These are phyloP conservation scores for Oceanites oceanicus DNA, from an alignment of 2,113 vertebrate species.

Conservation along the genomic window DNA sequence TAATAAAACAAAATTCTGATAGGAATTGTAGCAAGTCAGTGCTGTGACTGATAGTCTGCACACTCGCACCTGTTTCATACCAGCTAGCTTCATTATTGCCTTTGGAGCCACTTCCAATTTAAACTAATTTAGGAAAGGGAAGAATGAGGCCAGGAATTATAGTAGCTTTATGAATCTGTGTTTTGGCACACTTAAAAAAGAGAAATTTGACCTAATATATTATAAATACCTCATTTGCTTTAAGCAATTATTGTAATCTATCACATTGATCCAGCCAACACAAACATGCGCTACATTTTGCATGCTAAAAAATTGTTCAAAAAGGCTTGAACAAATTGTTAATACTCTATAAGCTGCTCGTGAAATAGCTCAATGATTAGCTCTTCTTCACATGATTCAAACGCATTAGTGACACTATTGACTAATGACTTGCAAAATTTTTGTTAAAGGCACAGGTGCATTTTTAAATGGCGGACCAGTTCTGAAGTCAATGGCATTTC, in stretches of 20 bases:
- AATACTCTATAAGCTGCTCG: conserved; percentile 8
- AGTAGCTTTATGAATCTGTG: background rate
- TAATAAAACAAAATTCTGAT: background rate
- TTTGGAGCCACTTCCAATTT: background rate
- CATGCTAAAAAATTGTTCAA: background rate
- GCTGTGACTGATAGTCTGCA: background rate
- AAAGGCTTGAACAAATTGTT: conserved; percentile 42
- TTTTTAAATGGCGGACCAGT: background rate
- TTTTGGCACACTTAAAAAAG: conserved; percentile 2
- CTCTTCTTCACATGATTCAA: background rate
- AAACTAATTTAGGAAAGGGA: background rate
- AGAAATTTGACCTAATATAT: conserved; percentile 23
- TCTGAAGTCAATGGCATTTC: background rate
- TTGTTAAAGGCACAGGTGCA: conserved; percentile 21
- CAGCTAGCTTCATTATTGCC: background rate
- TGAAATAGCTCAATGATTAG: conserved; percentile 14
- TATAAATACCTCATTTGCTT: conserved; percentile 43
- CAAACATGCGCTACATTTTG: background rate
- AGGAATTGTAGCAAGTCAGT: background rate
- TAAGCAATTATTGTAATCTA: conserved; percentile 42
- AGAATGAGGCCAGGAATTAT: background rate
- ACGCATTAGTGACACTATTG: background rate
- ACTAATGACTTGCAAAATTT: conserved; percentile 31
- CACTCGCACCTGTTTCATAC: background rate
- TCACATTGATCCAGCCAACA: conserved; percentile 30